phyloP scores from a whole-genome alignment of 2,888 invertebrate species.

The Brenthis daphne region DNA sequence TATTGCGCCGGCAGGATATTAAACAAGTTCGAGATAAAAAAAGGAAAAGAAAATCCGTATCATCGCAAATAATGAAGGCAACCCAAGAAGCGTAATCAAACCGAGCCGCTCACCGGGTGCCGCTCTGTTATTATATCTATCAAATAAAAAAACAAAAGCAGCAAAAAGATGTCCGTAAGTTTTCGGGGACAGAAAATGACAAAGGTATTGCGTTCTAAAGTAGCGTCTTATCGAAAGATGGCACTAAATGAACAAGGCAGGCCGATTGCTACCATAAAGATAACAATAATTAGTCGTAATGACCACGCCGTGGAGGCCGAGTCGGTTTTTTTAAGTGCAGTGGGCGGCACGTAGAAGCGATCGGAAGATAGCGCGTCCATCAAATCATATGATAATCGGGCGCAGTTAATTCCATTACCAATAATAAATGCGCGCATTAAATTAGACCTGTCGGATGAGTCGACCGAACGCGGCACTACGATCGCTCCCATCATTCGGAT shows the following conservation, averaged over 20 bases:
- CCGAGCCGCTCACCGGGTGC: slow-evolving; percentile 52
- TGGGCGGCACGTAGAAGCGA: slow-evolving; percentile 70
- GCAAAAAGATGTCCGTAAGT: slow-evolving; percentile 46
- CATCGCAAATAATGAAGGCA: slow-evolving; percentile 77
- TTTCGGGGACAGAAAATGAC: slow-evolving; percentile 62
- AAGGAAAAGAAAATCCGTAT: slow-evolving; percentile 66
- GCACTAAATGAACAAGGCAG: slow-evolving; percentile 66
- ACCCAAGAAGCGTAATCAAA: slow-evolving; percentile 54
- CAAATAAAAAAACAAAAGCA: slow-evolving; percentile 51
- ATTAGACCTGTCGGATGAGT: slow-evolving; percentile 80
- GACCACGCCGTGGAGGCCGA: slow-evolving; percentile 63
- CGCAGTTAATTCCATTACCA: slow-evolving; percentile 81
- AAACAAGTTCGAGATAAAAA: slow-evolving; percentile 48
- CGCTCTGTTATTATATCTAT: slow-evolving; percentile 66
- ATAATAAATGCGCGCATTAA: slow-evolving; percentile 82
- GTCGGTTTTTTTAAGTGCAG: slow-evolving; percentile 64
- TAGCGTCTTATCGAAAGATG: slow-evolving; percentile 63
- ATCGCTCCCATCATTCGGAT: slow-evolving; percentile 77
- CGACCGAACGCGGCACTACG: slow-evolving; percentile 67
- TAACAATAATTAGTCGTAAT: slow-evolving; percentile 81
- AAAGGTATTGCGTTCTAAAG: slow-evolving; percentile 67
- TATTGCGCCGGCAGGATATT: slow-evolving; percentile 39
- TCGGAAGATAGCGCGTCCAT: slow-evolving; percentile 79
- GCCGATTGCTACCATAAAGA: slow-evolving; percentile 78
- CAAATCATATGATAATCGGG: slow-evolving; percentile 82